phyloP scores from a whole-genome alignment of 2,888 invertebrate genomes.

The Myathropa florea region DNA sequence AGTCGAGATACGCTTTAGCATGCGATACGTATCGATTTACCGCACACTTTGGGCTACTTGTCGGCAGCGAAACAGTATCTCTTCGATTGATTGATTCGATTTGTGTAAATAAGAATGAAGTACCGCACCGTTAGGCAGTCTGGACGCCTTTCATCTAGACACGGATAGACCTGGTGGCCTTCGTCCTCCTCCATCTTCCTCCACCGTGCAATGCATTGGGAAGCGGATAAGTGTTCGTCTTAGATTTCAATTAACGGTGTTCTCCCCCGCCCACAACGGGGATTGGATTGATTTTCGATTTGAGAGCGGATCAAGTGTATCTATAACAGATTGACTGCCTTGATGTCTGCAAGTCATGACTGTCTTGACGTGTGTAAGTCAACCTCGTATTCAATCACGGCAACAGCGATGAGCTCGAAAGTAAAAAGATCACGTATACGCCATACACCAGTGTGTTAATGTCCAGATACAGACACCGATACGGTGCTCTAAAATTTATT shows the following conservation, averaged over 20 bases:
- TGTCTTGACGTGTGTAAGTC: background rate
- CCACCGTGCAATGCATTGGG: background rate
- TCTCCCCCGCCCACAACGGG: background rate
- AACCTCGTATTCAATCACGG: constrained; percentile 16
- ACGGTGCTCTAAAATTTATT: constrained; percentile 8
- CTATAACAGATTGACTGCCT: constrained; percentile 23
- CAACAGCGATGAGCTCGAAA: too few species aligned
- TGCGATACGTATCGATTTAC: constrained; percentile 57
- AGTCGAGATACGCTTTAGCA: constrained; percentile 28
- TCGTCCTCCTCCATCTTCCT: too few species aligned
- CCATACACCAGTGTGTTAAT: background rate
- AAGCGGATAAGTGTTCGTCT: constrained; percentile 25
- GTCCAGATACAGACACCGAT: background rate
- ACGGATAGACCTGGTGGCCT: background rate
- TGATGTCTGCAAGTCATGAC: constrained; percentile 1
- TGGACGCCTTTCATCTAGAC: background rate
- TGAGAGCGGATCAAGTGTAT: background rate
- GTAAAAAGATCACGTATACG: constrained; percentile 15
- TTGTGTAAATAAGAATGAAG: background rate
- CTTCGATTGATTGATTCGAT: constrained; percentile 19
- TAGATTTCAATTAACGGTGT: constrained; percentile 26
- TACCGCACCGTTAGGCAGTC: constrained; percentile 9
- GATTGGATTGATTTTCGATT: constrained; percentile 29
- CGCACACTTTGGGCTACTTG: background rate
- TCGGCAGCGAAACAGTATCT: background rate